Evolutionary conservation across 2,797 vertebrate genomes (phyloP), one percentile per base, ranked within the genome.

Genomic region (Sciurus carolinensis): DNA sequence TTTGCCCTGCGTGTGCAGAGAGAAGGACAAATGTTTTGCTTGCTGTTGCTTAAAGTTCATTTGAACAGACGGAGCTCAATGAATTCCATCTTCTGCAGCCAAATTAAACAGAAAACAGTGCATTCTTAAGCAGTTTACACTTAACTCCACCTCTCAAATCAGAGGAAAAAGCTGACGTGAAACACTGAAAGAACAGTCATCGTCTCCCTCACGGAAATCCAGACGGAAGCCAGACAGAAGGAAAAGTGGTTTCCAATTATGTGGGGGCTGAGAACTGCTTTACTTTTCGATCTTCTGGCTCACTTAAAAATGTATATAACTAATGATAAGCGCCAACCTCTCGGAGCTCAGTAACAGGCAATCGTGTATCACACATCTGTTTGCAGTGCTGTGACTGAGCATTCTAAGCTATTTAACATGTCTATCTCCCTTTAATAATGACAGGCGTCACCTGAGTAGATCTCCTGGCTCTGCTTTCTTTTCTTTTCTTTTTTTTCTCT

Each of bases 31-130:
- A 98, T 97, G 97, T 98, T 98, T 98, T 98, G 95, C 97, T 98
- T 96, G 97, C 97, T 96, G 94, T 98, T 98, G 97, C 97, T 98
- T 98, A 98, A 98, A 98, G 98, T 98, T 98, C 98, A 98, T 98
- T 97, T 96, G 98, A 98, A 98, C 98, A 98, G 98, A 98, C 94
- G 97, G 96, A 95, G 97, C 97, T 97, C 97, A 96, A 93, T 80
- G 95, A 98, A 98, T 98, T 98, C 97, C 97, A 96, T 89, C 97
- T 98, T 97, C 97, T 50, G 64, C 81, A 94, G 97, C 97, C 98
- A 98, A 98, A 98, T 98, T 97, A 98, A 98, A 98, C 96, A 97
- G 96, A 97, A 92, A 97, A 98, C 96, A 98, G 98, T 92, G 84
- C 90, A 96, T 95, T 97, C 96, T 93, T 97, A 96, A 98, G 97